phyloP scores from a whole-genome alignment of 1,140 invertebrate species.

The Rhopalosiphum padi region DNA sequence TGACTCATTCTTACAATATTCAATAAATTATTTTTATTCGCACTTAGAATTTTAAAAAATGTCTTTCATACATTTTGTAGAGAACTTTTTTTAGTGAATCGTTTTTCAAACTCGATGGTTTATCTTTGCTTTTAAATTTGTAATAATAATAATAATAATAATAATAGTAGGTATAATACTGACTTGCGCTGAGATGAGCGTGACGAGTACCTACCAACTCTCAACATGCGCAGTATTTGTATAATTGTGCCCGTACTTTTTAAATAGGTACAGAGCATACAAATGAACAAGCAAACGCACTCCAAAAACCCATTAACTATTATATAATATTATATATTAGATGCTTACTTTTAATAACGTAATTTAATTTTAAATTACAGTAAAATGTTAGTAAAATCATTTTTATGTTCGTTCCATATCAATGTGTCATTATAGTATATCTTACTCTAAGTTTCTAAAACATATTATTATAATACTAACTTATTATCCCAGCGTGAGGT shows the following conservation, averaged over 20 bases:
- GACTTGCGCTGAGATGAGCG: neutral
- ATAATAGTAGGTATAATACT: neutral
- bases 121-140: constrained; percentile 3
- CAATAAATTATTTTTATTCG: neutral
- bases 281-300: neutral
- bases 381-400: neutral
- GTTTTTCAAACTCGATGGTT: neutral
- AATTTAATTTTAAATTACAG: neutral
- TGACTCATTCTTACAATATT: neutral
- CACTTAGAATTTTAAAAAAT: neutral
- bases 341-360: constrained; percentile 17
- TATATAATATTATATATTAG: neutral
- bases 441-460: neutral
- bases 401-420: neutral
- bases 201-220: neutral
- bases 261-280: neutral
- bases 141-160: neutral
- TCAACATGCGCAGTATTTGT: neutral
- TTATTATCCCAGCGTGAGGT: neutral
- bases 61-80: neutral
- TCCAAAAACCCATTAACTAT: constrained; percentile 16
- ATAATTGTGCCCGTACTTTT: neutral
- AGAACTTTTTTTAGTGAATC: neutral
- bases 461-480: neutral
- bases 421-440: neutral